Conservation (phyloP, 2,888 invertebrate genomes). For the Steinernema carpocapsae region DNA sequence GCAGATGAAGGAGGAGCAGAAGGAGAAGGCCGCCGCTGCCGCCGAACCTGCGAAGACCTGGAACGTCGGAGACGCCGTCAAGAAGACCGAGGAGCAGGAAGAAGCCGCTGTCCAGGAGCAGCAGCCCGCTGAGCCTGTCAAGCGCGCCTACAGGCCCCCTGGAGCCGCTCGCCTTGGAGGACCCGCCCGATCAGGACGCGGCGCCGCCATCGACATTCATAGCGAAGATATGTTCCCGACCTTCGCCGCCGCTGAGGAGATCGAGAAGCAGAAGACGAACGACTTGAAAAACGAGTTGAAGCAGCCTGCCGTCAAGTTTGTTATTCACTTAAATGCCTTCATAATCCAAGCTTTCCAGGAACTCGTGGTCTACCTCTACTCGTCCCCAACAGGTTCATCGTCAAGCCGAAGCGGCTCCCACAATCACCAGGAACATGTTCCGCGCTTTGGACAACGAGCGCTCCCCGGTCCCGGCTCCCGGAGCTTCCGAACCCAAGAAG, state of each 20-base stretch:
- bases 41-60: constrained; percentile 40
- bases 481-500: constrained; percentile 2
- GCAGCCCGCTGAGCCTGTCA: background rate
- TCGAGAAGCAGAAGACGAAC: constrained; percentile 55
- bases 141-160: constrained; percentile 22
- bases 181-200: background rate
- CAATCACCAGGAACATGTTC: constrained; percentile 17
- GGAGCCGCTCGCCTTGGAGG: background rate
- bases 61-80: constrained; percentile 33
- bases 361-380: constrained; percentile 2
- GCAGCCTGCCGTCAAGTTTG: background rate
- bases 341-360: background rate
- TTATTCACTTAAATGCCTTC: background rate
- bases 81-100: constrained; percentile 46
- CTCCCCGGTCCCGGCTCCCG: background rate
- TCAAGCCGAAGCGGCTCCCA: background rate
- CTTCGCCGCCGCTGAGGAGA: constrained; percentile 59
- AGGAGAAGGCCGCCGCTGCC: constrained; percentile 39
- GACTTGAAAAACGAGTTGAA: background rate
- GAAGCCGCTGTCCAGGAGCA: background rate
- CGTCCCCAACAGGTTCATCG: background rate
- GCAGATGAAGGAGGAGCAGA: constrained; percentile 38
- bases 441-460: constrained; percentile 22
- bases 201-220: constrained; percentile 36
- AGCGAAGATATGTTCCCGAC: constrained; percentile 60